phyloP scores from a whole-genome alignment of 2,797 vertebrate genomes.

The Mallotus villosus region DNA sequence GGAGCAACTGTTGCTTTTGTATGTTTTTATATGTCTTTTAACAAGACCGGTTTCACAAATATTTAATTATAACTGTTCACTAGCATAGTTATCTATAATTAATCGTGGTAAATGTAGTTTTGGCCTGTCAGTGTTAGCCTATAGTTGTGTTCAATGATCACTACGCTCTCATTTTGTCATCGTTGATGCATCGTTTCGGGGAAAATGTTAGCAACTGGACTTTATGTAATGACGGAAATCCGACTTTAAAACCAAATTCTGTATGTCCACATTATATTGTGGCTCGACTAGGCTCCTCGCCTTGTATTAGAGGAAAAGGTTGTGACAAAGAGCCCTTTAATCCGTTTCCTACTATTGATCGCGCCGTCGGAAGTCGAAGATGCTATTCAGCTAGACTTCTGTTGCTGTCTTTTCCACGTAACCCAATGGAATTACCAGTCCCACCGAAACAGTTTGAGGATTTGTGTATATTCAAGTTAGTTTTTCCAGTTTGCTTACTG shows the following conservation, averaged over 20 bases:
- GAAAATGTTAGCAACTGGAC: not conserved
- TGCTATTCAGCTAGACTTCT: slow-evolving; percentile 69
- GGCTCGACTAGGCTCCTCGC: slow-evolving; percentile 48
- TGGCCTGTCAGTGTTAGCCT: too few species aligned
- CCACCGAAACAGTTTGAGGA: slow-evolving; percentile 15
- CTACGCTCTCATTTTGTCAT: not conserved
- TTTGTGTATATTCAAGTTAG: slow-evolving; percentile 11
- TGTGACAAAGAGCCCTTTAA: slow-evolving; percentile 38
- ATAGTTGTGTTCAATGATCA: not conserved
- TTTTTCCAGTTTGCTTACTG: slow-evolving; percentile 22
- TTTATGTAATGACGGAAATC: not conserved
- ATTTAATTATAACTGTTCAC: not conserved
- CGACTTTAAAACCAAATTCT: too few species aligned
- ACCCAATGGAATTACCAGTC: not conserved
- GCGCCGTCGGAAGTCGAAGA: slow-evolving; percentile 58
- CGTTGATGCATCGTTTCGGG: too few species aligned
- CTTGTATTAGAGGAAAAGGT: slow-evolving; percentile 66
- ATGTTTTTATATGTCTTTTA: slow-evolving; percentile 21
- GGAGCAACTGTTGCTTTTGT: slow-evolving; percentile 57
- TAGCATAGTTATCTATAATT: too few species aligned
- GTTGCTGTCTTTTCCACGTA: slow-evolving; percentile 6
- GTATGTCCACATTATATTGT: slow-evolving; percentile 4
- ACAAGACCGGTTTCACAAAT: not conserved
- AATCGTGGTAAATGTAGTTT: too few species aligned
- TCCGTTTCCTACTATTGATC: slow-evolving; percentile 71